These are phyloP conservation scores for Pelodiscus sinensis DNA, from an alignment of 2,113 vertebrate species.

Conservation along the genomic window DNA sequence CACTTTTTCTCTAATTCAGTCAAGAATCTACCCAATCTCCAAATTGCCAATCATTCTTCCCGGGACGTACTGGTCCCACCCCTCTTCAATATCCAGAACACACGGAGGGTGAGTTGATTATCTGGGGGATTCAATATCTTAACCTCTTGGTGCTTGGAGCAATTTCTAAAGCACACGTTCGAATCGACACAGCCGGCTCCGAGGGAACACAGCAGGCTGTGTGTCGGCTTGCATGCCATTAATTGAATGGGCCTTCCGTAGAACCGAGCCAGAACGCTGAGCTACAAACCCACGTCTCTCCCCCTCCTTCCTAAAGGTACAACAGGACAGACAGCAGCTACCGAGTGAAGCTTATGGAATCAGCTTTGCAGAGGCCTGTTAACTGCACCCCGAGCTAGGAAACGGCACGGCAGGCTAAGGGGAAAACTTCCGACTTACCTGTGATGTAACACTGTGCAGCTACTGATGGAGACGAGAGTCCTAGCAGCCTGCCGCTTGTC, in stretches of 20 bases:
- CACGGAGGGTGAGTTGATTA: neutral
- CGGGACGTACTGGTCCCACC: neutral
- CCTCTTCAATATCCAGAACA: neutral
- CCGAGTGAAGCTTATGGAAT: neutral
- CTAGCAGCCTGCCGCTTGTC: neutral
- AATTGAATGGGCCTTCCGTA: conserved; percentile 27
- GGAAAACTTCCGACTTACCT: conserved; percentile 9
- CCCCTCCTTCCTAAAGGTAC: neutral
- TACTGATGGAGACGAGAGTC: neutral
- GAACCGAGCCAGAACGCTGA: conserved; percentile 27
- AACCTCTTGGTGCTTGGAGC: conserved; percentile 39
- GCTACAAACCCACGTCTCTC: neutral
- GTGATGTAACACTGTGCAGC: neutral
- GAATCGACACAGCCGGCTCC: conserved; percentile 60
- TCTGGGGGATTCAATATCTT: conserved; percentile 13
- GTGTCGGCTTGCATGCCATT: conserved; percentile 41
- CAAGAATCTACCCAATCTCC: neutral
- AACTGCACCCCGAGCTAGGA: neutral
- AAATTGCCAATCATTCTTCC: neutral
- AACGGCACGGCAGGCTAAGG: neutral
- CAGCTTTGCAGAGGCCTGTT: neutral
- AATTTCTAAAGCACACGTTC: conserved; percentile 52
- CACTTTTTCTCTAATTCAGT: neutral
- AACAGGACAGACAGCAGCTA: neutral
- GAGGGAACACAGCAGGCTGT: conserved; percentile 32